Evolutionary conservation across 2,113 vertebrate species (phyloP).

Genomic region (Coreoperca whiteheadi): DNA sequence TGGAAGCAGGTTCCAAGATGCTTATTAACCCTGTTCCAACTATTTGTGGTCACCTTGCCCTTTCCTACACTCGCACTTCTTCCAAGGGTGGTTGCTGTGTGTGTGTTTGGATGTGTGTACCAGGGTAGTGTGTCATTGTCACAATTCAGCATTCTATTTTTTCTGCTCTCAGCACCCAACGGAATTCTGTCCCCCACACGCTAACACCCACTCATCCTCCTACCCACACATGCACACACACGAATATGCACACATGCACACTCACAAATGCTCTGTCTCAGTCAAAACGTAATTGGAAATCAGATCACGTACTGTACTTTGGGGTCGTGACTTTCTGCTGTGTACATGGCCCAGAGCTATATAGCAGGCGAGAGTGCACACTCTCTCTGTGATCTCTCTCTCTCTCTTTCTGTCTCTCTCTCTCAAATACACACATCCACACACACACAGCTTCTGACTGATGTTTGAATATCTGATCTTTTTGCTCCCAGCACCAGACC

Average conservation of each 20-base stretch:
- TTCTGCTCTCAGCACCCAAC: slow-evolving; percentile 64
- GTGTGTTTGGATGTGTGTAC: neutral
- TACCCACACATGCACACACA: neutral
- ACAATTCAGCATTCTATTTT: slow-evolving; percentile 68
- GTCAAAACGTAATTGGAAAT: slow-evolving; percentile 68
- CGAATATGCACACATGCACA: neutral
- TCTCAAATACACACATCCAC: neutral
- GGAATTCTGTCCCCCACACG: slow-evolving; percentile 53
- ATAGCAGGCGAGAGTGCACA: slow-evolving; percentile 40
- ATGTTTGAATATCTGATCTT: slow-evolving; percentile 52
- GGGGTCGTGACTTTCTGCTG: slow-evolving; percentile 74
- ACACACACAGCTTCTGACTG: neutral
- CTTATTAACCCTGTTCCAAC: slow-evolving; percentile 47
- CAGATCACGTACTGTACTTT: slow-evolving; percentile 56
- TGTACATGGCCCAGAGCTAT: slow-evolving; percentile 71
- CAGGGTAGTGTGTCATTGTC: slow-evolving; percentile 67
- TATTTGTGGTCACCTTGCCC: slow-evolving; percentile 65
- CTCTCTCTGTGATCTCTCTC: slow-evolving; percentile 55
- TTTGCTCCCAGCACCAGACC: slow-evolving; percentile 27
- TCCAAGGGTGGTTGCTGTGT: slow-evolving; percentile 3
- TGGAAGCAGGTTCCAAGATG: slow-evolving; percentile 39
- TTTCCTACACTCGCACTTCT: slow-evolving; percentile 43
- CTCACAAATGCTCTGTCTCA: slow-evolving; percentile 45
- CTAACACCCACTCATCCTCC: slow-evolving; percentile 16
- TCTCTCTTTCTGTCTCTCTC: slow-evolving; percentile 30